Percentiles rank a stretch among this genome's conserved stretches.
Conservation (phyloP, 2,113 vertebrate genomes). For the Paracyprichromis sp. region DNA sequence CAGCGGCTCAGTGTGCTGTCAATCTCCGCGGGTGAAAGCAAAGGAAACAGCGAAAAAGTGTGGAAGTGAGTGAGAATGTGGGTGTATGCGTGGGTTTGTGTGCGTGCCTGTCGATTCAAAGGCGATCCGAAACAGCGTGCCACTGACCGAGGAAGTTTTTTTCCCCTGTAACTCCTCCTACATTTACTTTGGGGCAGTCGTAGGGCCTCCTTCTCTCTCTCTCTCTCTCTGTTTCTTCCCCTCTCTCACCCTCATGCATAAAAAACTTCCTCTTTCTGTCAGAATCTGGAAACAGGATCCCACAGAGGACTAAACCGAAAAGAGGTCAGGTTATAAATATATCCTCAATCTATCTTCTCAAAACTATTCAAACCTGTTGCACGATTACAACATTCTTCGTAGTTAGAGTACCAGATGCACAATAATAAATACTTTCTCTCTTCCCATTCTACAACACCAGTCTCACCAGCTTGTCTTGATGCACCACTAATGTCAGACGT, state of each 20-base stretch:
- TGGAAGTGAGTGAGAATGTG: not conserved
- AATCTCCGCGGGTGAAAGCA: not conserved
- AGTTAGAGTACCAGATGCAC: not conserved
- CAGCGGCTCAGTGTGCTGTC: not conserved
- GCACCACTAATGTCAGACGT: not conserved
- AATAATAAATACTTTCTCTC: not conserved
- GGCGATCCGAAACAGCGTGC: conserved; percentile 28
- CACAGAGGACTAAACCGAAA: not conserved
- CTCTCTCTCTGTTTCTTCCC: not conserved
- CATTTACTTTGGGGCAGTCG: conserved; percentile 1
- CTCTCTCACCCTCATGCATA: not conserved
- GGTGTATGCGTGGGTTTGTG: not conserved
- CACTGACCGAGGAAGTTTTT: conserved; percentile 40
- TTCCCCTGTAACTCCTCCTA: conserved; percentile 50
- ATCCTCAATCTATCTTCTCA: not conserved
- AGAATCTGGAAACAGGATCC: not conserved
- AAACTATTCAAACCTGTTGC: not conserved
- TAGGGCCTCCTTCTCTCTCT: not conserved
- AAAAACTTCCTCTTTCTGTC: not conserved
- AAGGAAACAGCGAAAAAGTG: not conserved
- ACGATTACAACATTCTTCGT: not conserved
- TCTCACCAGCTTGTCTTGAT: conserved; percentile 30
- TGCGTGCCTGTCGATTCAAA: not conserved
- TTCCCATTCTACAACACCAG: conserved; percentile 49
- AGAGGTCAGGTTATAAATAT: not conserved